phyloP scores from a whole-genome alignment of 2,888 invertebrate genomes.

The Polydrusus cervinus region DNA sequence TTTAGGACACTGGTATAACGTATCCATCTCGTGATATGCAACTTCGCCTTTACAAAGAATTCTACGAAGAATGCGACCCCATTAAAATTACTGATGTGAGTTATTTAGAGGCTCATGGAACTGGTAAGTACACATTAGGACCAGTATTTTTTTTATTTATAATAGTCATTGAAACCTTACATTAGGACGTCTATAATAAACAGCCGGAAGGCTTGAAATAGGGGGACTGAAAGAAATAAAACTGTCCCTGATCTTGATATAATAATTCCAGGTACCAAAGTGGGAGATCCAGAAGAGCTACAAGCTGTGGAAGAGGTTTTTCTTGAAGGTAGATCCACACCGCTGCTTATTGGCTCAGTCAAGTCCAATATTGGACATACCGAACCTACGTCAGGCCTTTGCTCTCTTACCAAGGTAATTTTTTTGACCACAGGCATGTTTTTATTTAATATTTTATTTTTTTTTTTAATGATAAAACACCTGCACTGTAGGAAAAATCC shows the following conservation, averaged over 20 bases:
- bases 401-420: conserved; percentile 85
- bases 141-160: no score
- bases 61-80: conserved; percentile 79
- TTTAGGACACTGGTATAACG: conserved; percentile 66
- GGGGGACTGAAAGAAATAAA: no score
- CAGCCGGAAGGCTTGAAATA: no score
- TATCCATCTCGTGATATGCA: conserved; percentile 74
- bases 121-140: no score
- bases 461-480: no score
- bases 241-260: neutral
- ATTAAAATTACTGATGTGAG: conserved; percentile 82
- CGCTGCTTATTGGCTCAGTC: conserved; percentile 89
- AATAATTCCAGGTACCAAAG: conserved; percentile 73
- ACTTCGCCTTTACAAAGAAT: conserved; percentile 76
- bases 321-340: conserved; percentile 79
- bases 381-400: conserved; percentile 90
- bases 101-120: conserved; percentile 92
- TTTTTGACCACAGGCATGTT: no score
- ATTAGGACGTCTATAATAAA: no score
- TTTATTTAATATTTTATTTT: no score
- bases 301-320: conserved; percentile 87
- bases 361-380: conserved; percentile 97
- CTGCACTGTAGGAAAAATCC: no score
- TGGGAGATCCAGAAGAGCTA: conserved; percentile 95
- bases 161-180: no score